Base-by-base conservation (phyloP, 2,113 vertebrate genomes). In the Scomber colias region DNA sequence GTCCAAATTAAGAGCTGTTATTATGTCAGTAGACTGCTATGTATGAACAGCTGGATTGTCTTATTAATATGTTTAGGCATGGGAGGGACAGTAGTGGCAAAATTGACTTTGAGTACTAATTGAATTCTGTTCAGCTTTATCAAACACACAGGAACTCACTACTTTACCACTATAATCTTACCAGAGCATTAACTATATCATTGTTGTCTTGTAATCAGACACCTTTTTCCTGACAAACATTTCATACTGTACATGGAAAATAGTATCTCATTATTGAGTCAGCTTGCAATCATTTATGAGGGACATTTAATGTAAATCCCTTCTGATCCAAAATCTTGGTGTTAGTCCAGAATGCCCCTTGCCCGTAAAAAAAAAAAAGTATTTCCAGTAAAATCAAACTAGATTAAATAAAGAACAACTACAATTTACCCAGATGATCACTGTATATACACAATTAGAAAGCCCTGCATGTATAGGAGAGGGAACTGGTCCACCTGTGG, bases 31-130 rank as follows among this genome's bases (percentile, higher is more conserved):
- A 59, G 79, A 83, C 75, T 74, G 72, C 73, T 79, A 84, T 84
- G 73, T 81, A 84, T 70, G 84, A 90, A 87, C 90, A 90, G 89
- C 92, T 91, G 88, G 90, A 91, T 87, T 75, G 83, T 87, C 72
- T 81, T 87, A 90, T 90, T 92, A 90, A 90, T 90, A 91, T 88
- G 21, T 90, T 88, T 80, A 90, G 82, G 27, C 35, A 10, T n/a
- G 75, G 89, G 85, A 61, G 88, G 85, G 80, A 19, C 78, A 75
- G 75, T 74, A 56, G 73, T 64, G 40, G 57, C 19, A 83, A 85
- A 89, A 87, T 79, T 89, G 88, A 90, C 85, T 87, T 82, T 83
- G 78, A 88, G 81, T 57, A 56, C 62, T 84, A 88, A 87, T 86
- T 89, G 63, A 87, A 91, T 92, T 83, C 54, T 82, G 73, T 53